A percentile compares a stretch with the other conserved stretches of the same genome.
Conservation (phyloP, 2,888 invertebrate genomes). For the Polymixis flavicincta region DNA sequence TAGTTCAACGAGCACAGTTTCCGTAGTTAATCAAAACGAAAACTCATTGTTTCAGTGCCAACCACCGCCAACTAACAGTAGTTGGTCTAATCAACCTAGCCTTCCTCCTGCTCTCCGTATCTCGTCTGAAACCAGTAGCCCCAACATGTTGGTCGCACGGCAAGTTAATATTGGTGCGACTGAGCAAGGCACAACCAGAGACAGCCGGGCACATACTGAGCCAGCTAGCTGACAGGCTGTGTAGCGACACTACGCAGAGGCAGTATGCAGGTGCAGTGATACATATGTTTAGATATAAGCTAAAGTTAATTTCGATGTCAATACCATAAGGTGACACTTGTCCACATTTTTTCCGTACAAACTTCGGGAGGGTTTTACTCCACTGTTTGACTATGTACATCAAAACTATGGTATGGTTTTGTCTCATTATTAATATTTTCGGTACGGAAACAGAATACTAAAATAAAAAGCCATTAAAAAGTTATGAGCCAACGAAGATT, state of each 20-base stretch:
- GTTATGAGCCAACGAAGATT: too few species aligned
- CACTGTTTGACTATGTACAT: too few species aligned
- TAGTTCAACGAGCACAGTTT: neutral
- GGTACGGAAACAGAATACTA: too few species aligned
- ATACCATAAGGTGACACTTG: too few species aligned
- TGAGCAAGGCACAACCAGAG: slow-evolving; percentile 82
- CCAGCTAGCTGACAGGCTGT: slow-evolving; percentile 79
- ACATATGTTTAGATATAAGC: slow-evolving; percentile 56
- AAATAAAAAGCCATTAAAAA: too few species aligned
- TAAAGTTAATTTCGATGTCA: slow-evolving; percentile 13
- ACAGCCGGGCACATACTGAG: slow-evolving; percentile 79
- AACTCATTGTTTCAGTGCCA: slow-evolving; percentile 75
- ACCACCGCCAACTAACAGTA: slow-evolving; percentile 83
- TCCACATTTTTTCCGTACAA: too few species aligned
- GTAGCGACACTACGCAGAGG: slow-evolving; percentile 71
- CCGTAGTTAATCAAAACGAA: neutral
- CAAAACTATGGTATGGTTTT: too few species aligned
- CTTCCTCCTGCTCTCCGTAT: slow-evolving; percentile 77
- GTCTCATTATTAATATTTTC: too few species aligned
- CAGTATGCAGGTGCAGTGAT: slow-evolving; percentile 81
- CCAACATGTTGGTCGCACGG: slow-evolving; percentile 81
- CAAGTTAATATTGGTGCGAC: slow-evolving; percentile 80
- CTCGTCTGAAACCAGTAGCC: slow-evolving; percentile 72
- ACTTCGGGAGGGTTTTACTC: too few species aligned
- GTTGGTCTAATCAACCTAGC: slow-evolving; percentile 84